Conservation (phyloP, 2,797 vertebrate genomes). For the Pseudopleuronectes americanus region DNA sequence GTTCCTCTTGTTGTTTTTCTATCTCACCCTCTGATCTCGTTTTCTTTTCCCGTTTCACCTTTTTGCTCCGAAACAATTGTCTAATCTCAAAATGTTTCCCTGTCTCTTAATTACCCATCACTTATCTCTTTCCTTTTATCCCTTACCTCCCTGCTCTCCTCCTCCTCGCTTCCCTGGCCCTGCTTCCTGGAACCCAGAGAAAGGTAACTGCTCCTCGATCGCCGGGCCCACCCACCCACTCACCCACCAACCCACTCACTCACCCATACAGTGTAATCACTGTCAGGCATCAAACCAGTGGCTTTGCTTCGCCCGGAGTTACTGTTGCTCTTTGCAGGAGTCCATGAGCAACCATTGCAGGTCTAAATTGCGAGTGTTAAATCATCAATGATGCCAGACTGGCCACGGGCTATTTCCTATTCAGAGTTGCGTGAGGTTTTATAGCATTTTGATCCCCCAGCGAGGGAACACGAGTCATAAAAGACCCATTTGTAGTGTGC, state of each 20-base stretch:
- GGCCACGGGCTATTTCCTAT: slow-evolving; percentile 62
- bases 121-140: neutral
- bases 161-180: neutral
- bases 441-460: slow-evolving; percentile 57
- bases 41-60: neutral
- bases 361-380: slow-evolving; percentile 54
- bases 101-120: neutral
- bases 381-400: slow-evolving; percentile 54
- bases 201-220: slow-evolving; percentile 71
- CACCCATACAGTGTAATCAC: slow-evolving; percentile 23
- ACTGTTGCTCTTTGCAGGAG: slow-evolving; percentile 50
- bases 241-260: neutral
- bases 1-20: slow-evolving; percentile 34
- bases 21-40: neutral
- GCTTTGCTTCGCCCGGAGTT: slow-evolving; percentile 43
- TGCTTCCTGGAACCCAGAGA: slow-evolving; percentile 77
- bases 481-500: slow-evolving; percentile 67
- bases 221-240: slow-evolving; percentile 5
- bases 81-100: neutral
- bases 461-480: slow-evolving; percentile 62
- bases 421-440: slow-evolving; percentile 65
- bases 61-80: slow-evolving; percentile 4
- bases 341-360: slow-evolving; percentile 26
- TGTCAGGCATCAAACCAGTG: slow-evolving; percentile 39
- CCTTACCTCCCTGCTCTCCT: neutral